Evolutionary conservation across 2,113 vertebrate species (phyloP), one percentile per base, ranked within the genome.

Genomic region (Patagioenas fasciata): DNA sequence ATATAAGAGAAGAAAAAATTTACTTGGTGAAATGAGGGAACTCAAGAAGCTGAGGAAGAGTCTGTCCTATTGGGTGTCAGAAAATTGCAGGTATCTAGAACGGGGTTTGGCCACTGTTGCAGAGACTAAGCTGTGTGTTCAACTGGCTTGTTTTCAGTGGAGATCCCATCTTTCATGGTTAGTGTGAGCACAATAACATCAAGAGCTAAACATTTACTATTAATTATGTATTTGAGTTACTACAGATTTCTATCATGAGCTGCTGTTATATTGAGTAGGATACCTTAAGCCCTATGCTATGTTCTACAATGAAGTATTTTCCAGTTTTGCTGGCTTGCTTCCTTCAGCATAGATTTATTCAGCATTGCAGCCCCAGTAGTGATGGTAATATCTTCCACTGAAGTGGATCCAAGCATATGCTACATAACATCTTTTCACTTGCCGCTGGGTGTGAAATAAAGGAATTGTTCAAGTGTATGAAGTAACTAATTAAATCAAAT

Each of bases 391-490:
- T 16, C 16, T 89, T 80, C n/a, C 48, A 78, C 69, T 88, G 64
- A 91, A 85, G 32, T 71, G 18, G 38, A 64, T 91, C 64, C 80
- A 90, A 91, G 53, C 83, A n/a, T 50, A 56, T 10, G 42, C 91
- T 90, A 48, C 71, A 28, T 34, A 90, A 80, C 77, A 71, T 70
- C 60, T 26, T 90, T 96, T 89, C 67, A 94, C 42, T 34, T 47
- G 78, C 75, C 56, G 64, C 32, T 40, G 60, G 12, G 18, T 92
- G 36, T 64, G 75, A 85, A 95, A 90, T 93, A 96, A 74, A 94
- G 72, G 82, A 93, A 94, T 90, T 90, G 47, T 74, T 96, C 75
- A 92, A 96, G 56, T 74, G 53, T 90, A 38, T 88, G 34, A 88
- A 91, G 60, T 67, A 91, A 83, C n/a, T 74, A 74, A 57, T 89